These are phyloP conservation scores for Chloroclystis v-ata DNA, from an alignment of 2,888 invertebrate genomes.

Conservation along the genomic window DNA sequence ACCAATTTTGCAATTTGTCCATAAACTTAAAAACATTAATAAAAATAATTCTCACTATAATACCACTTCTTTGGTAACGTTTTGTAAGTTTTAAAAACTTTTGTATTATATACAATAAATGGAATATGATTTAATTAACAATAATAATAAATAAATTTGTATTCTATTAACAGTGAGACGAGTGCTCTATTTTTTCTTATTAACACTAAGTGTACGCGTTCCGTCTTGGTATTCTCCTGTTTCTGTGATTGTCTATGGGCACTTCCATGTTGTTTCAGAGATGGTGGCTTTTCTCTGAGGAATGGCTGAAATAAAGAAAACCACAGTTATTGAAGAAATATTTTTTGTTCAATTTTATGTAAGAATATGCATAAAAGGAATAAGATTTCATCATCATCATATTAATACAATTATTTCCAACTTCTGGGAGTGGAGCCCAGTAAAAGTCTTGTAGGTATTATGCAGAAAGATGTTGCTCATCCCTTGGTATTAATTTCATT, in stretches of 20 bases:
- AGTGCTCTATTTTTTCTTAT: slow-evolving; percentile 33
- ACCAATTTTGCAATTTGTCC: slow-evolving; percentile 27
- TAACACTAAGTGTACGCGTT: slow-evolving; percentile 33
- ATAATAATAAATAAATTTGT: slow-evolving; percentile 15
- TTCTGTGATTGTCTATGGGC: slow-evolving; percentile 34
- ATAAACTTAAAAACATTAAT: slow-evolving; percentile 51
- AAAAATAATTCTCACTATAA: slow-evolving; percentile 21
- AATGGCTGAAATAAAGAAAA: slow-evolving; percentile 8
- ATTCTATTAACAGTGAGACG: slow-evolving; percentile 36
- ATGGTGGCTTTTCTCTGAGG: slow-evolving; percentile 5
- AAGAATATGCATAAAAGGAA: too few species aligned
- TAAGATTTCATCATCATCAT: too few species aligned
- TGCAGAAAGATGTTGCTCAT: too few species aligned
- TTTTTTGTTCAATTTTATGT: neutral
- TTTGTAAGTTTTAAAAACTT: slow-evolving; percentile 34
- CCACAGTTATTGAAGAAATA: neutral
- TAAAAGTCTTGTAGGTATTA: too few species aligned
- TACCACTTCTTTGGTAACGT: slow-evolving; percentile 45
- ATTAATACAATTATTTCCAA: too few species aligned
- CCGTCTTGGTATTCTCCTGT: slow-evolving; percentile 29
- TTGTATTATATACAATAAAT: slow-evolving; percentile 40
- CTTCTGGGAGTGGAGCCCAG: too few species aligned
- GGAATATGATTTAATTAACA: slow-evolving; percentile 22
- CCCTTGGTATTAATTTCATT: too few species aligned
- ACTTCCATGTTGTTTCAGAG: slow-evolving; percentile 53